Conservation (phyloP, 2,113 vertebrate species). For the Peromyscus polionotus region DNA sequence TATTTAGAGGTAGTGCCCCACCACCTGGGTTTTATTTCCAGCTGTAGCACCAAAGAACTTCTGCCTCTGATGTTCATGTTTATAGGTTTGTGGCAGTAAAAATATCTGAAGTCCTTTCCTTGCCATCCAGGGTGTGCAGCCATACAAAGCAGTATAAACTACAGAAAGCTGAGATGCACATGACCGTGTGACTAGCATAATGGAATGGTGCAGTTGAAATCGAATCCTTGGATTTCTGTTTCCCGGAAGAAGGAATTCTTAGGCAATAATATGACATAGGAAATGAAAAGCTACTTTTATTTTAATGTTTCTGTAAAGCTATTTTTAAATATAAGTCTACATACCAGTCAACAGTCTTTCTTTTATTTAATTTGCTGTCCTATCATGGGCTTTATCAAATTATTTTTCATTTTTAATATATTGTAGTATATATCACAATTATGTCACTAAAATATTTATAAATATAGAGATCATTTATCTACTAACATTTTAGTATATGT, state of each 20-base stretch:
- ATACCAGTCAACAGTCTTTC: neutral
- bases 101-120: neutral
- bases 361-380: neutral
- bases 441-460: neutral
- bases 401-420: neutral
- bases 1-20: neutral
- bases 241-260: neutral
- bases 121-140: neutral
- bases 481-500: neutral
- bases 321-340: conserved; percentile 7
- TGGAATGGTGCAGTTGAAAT: neutral
- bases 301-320: neutral
- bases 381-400: neutral
- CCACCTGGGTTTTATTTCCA: neutral
- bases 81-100: neutral
- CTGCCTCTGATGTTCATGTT: neutral
- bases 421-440: neutral
- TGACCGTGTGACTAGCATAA: too few species aligned
- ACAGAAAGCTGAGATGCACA: neutral
- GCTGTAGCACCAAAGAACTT: neutral
- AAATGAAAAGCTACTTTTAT: conserved; percentile 21
- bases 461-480: neutral
- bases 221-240: neutral
- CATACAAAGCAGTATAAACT: neutral
- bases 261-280: neutral